Evolutionary conservation across 2,797 vertebrate genomes (phyloP).

Genomic region (Chromis chromis): DNA sequence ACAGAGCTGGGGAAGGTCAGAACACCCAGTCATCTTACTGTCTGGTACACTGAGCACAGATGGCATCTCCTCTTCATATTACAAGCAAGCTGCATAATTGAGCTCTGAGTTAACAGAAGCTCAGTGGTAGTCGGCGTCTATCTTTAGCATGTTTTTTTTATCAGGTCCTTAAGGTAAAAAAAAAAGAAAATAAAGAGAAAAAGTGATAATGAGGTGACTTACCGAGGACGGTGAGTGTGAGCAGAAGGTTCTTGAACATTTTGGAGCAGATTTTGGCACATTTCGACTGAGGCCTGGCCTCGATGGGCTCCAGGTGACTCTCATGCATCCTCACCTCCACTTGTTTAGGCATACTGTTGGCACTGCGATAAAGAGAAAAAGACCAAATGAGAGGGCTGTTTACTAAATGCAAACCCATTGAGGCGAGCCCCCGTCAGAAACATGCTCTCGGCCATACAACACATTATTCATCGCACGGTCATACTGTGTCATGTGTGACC

Average conservation of each 20-base stretch:
- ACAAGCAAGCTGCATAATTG: slow-evolving; percentile 27
- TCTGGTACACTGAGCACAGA: slow-evolving; percentile 67
- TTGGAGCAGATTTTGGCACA: slow-evolving; percentile 90
- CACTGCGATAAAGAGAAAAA: slow-evolving; percentile 78
- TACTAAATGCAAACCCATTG: background rate
- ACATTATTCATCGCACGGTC: background rate
- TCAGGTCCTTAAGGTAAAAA: background rate
- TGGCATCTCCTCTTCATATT: slow-evolving; percentile 62
- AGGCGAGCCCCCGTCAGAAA: background rate
- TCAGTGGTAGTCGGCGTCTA: slow-evolving; percentile 16
- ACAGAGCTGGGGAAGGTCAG: slow-evolving; percentile 63
- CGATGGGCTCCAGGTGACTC: slow-evolving; percentile 90
- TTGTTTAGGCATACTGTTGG: slow-evolving; percentile 98
- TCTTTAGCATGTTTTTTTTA: slow-evolving; percentile 2
- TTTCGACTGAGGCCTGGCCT: slow-evolving; percentile 84
- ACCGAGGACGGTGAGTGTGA: slow-evolving; percentile 95
- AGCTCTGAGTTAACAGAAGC: slow-evolving; percentile 41
- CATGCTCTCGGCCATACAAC: background rate
- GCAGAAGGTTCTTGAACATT: slow-evolving; percentile 94
- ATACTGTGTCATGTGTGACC: background rate
- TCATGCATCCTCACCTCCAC: slow-evolving; percentile 98
- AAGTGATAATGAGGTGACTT: slow-evolving; percentile 39
- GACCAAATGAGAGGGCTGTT: background rate
- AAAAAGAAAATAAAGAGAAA: background rate
- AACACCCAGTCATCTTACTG: slow-evolving; percentile 63